Percentiles rank a stretch among this genome's conserved stretches.
Evolutionary conservation across 2,797 vertebrate genomes (phyloP).

Genomic region (Spatula versicolor): DNA sequence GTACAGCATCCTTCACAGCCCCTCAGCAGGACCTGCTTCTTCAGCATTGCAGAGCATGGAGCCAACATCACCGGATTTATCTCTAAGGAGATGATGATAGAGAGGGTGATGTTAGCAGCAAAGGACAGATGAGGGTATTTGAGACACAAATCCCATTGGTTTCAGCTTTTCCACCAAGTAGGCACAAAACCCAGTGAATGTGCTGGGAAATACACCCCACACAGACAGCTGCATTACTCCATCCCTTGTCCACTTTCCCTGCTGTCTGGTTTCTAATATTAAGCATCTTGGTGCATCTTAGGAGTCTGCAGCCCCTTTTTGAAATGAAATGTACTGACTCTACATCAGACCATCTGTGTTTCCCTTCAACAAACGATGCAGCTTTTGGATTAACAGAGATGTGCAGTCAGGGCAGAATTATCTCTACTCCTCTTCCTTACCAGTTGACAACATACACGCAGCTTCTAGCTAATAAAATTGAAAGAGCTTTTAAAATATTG

Average conservation of each 20-base stretch:
- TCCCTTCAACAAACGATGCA: not conserved
- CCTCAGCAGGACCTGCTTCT: not conserved
- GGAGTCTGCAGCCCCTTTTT: not conserved
- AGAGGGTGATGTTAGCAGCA: not conserved
- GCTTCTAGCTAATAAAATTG: not conserved
- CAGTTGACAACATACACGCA: not conserved
- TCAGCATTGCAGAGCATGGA: not conserved
- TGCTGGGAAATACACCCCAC: not conserved
- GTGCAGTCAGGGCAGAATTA: not conserved
- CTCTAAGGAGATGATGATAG: not conserved
- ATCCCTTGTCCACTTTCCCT: not conserved
- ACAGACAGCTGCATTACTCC: not conserved
- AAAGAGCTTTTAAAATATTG: not conserved
- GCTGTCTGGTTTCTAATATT: not conserved
- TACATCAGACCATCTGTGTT: not conserved
- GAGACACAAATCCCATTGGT: not conserved
- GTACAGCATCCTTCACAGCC: not conserved
- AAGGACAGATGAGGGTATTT: not conserved
- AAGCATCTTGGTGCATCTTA: not conserved
- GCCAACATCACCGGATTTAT: not conserved
- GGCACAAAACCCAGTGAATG: not conserved
- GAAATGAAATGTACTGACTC: not conserved
- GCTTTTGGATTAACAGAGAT: not conserved
- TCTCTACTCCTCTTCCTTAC: fast-evolving
- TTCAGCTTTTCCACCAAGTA: not conserved